A percentile compares a stretch with the other conserved stretches of the same genome.
These are phyloP conservation scores for Burhinus oedicnemus DNA, from an alignment of 2,113 vertebrate species.

Conservation along the genomic window DNA sequence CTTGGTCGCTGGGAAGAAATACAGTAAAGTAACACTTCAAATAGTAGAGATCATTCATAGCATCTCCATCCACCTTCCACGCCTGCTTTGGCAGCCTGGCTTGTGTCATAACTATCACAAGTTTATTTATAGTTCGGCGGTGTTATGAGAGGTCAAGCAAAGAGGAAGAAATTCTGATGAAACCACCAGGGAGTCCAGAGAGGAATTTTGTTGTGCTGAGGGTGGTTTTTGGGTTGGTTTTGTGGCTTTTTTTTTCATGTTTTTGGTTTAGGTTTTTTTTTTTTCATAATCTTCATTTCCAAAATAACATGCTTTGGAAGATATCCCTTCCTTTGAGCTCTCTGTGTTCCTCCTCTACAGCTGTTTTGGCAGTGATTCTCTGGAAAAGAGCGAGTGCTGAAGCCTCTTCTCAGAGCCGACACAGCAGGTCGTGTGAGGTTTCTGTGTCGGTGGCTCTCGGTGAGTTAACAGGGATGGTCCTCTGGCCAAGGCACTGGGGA, in stretches of 20 bases:
- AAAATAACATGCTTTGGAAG: neutral
- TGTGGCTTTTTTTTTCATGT: neutral
- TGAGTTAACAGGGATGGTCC: neutral
- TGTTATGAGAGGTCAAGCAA: slow-evolving; percentile 19
- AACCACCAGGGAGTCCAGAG: neutral
- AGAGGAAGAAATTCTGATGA: neutral
- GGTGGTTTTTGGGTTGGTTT: neutral
- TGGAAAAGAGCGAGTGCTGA: neutral
- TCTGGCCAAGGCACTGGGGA: neutral
- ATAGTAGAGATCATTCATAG: slow-evolving; percentile 9
- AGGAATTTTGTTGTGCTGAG: neutral
- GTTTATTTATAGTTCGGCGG: slow-evolving; percentile 29
- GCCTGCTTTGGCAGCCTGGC: neutral
- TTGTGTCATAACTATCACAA: slow-evolving; percentile 13
- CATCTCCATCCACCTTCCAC: neutral
- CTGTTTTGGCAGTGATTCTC: neutral
- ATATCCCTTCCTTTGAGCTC: neutral
- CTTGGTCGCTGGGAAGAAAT: neutral
- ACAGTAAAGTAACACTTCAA: neutral
- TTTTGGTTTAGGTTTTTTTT: accelerated
- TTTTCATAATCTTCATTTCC: neutral
- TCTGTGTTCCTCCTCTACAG: neutral
- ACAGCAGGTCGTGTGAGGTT: accelerated
- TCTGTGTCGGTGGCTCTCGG: neutral
- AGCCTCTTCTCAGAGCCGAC: neutral